Evolutionary conservation across 2,113 vertebrate species (phyloP).

Genomic region (Heterotis niloticus): DNA sequence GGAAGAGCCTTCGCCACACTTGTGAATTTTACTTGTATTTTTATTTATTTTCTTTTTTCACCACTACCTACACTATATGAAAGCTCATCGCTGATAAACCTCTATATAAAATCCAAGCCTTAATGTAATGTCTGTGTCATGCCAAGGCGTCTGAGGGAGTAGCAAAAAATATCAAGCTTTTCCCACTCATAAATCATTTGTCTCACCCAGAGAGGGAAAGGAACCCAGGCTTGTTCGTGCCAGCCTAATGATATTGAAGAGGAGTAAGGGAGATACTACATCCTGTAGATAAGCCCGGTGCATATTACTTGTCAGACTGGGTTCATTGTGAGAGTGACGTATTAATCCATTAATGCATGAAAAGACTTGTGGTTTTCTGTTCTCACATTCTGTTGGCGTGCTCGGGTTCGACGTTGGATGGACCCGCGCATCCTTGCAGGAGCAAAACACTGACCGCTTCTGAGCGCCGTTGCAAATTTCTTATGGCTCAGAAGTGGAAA

Average conservation of each 20-base stretch:
- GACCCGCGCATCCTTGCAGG: background rate
- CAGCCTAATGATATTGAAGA: constrained; percentile 40
- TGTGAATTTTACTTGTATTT: background rate
- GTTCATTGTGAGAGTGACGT: constrained; percentile 30
- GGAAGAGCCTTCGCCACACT: background rate
- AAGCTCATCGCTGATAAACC: background rate
- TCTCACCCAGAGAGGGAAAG: constrained; percentile 17
- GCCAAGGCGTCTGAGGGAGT: constrained; percentile 24
- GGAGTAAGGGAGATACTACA: constrained; percentile 28
- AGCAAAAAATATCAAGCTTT: constrained; percentile 37
- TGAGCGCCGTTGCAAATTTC: background rate
- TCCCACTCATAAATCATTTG: constrained; percentile 42
- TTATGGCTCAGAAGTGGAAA: too few species aligned
- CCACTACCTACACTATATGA: background rate
- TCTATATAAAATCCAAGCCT: constrained; percentile 29
- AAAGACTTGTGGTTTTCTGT: constrained; percentile 27
- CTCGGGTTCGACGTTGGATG: constrained; percentile 22
- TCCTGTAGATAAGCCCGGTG: constrained; percentile 39
- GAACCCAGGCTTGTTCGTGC: constrained; percentile 17
- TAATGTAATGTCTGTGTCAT: constrained; percentile 28
- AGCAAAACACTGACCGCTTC: background rate
- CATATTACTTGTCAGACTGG: constrained; percentile 31
- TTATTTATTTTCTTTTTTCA: background rate
- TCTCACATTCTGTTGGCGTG: constrained; percentile 28
- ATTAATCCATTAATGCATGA: constrained; percentile 40